Evolutionary conservation across 2,113 vertebrate genomes (phyloP).

Genomic region (Eulemur rufifrons): DNA sequence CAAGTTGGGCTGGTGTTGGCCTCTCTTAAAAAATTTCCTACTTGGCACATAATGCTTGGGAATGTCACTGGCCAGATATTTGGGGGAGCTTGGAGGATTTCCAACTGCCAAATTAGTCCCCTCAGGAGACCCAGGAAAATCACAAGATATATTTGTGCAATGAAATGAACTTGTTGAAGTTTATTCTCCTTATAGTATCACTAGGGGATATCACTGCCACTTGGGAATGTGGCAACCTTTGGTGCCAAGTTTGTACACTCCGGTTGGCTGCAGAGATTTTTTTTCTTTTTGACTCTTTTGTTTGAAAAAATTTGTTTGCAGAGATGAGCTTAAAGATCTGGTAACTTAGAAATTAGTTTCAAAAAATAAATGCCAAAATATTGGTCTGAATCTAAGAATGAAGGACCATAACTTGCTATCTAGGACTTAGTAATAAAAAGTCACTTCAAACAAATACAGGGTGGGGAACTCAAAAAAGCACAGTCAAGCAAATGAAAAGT

Average conservation of each 20-base stretch:
- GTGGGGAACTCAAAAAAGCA: background rate
- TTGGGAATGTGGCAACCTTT: background rate
- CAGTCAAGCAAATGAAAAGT: slow-evolving; percentile 13
- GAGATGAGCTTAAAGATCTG: background rate
- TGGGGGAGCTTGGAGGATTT: slow-evolving; percentile 45
- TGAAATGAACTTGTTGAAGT: slow-evolving; percentile 11
- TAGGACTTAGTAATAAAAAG: background rate
- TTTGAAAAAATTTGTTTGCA: background rate
- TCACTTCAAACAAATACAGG: background rate
- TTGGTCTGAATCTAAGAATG: slow-evolving; percentile 13
- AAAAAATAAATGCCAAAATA: background rate
- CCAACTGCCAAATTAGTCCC: slow-evolving; percentile 36
- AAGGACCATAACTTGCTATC: background rate
- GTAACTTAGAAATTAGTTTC: background rate
- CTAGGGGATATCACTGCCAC: background rate
- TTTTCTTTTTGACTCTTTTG: background rate
- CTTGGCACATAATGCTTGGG: slow-evolving; percentile 17
- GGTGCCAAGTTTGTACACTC: background rate
- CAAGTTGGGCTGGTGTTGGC: slow-evolving; percentile 33
- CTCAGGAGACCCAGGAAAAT: slow-evolving; percentile 9
- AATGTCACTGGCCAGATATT: slow-evolving; percentile 30
- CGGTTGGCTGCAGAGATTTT: background rate
- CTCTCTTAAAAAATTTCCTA: slow-evolving; percentile 36
- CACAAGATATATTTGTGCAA: background rate
- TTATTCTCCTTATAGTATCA: background rate